Conservation (phyloP, 2,113 vertebrate genomes). For the Polyodon spathula region DNA sequence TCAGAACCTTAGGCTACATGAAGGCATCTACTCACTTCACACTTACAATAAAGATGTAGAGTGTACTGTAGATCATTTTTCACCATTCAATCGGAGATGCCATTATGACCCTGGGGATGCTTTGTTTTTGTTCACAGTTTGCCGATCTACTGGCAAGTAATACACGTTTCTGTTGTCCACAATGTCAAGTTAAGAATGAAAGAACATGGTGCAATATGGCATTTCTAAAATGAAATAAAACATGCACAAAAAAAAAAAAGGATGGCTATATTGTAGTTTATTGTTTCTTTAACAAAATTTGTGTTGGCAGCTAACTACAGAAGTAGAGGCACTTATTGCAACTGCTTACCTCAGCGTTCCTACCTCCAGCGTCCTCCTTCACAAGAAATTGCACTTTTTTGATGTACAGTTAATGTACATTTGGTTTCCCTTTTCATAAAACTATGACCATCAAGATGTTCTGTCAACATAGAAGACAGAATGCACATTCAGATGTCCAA, state of each 20-base stretch:
- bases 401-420: constrained; percentile 54
- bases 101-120: no score
- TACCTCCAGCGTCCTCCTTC: constrained; percentile 29
- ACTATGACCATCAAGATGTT: constrained; percentile 46
- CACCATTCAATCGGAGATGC: no score
- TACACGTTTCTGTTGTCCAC: no score
- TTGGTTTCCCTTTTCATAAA: constrained; percentile 58
- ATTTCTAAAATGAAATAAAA: neutral
- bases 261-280: constrained; percentile 51
- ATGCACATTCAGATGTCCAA: constrained; percentile 43
- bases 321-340: constrained; percentile 37
- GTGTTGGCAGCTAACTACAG: constrained; percentile 42
- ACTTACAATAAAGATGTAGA: no score
- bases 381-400: constrained; percentile 57
- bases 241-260: constrained; percentile 4
- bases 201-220: no score
- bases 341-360: constrained; percentile 40
- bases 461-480: constrained; percentile 42
- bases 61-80: no score
- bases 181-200: no score
- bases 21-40: no score
- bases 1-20: no score
- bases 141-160: no score
- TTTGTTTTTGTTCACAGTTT: no score
- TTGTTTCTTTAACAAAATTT: constrained; percentile 46